Base-by-base conservation (phyloP, 23 tunicate species). In the Corella eumyota region DNA sequence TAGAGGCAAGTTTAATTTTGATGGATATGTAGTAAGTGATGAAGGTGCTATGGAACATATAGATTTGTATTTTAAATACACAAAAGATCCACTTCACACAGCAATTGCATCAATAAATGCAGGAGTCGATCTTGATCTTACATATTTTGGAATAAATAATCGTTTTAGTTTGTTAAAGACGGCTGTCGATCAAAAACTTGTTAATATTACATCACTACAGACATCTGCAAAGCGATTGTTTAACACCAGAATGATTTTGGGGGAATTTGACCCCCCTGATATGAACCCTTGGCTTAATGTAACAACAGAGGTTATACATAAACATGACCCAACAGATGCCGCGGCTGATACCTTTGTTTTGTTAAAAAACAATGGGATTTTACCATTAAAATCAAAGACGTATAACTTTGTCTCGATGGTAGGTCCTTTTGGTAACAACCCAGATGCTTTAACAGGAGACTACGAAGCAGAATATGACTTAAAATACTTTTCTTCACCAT, bases 41-140 rank as follows among this genome's bases (percentile, higher is more conserved):
- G 95, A 86, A 65, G 75, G 70, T 15, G 95, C 95, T 2, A 66
- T 86, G n/a, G 95, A 86, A 71, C 63, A 86, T 56, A 74, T 86
- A 32, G 95, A 86, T 58, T 4, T 51, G 4, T 53, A 62, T 45
- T 78, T 78, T 49, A 50, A 78, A 28, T 86, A 65, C 70, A 86
- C 95, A 19, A 60, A 66, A 21, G 38, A 57, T 34, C 67, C 68
- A n/a, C 63, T 67, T 6, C 80, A 66, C 36, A 86, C 95, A 3
- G 95, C 95, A 27, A 86, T 60, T 26, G 58, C n/a, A n/a, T n/a
- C 81, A 29, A 48, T 59, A 22, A 66, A 65, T 36, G 95, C 95
- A 31, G 95, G 95, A 0, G 81, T 73, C 5, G 76, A 78, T 67
- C 62, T 86, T 46, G 95, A 86, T 30, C 67, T 86, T 25, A 72